A percentile compares a stretch with the other conserved stretches of the same genome.
Evolutionary conservation across 2,888 invertebrate genomes (phyloP).

Genomic region (Heteromurus nitidus): DNA sequence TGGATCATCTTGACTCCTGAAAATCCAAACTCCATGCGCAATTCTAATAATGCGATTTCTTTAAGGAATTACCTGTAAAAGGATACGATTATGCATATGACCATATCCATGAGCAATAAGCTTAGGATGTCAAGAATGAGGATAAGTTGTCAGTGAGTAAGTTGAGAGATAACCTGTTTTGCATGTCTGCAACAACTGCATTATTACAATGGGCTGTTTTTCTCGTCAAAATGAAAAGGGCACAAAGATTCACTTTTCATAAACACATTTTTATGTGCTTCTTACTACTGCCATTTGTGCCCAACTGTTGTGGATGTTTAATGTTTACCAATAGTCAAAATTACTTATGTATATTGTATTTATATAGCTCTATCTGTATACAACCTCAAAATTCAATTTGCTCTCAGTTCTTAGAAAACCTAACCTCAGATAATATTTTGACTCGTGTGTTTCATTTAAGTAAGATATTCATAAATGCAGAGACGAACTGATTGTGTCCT

Average conservation of each 20-base stretch:
- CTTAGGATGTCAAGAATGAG: slow-evolving; percentile 30
- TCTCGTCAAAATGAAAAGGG: neutral
- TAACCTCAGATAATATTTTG: slow-evolving; percentile 55
- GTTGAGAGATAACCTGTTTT: slow-evolving; percentile 39
- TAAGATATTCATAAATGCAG: slow-evolving; percentile 6
- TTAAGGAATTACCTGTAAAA: neutral
- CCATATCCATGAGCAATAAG: neutral
- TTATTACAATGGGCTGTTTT: too few relatives aligned
- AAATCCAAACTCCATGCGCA: neutral
- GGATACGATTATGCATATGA: neutral
- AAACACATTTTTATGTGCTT: too few relatives aligned
- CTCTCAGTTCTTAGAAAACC: slow-evolving; percentile 14
- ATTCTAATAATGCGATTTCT: neutral
- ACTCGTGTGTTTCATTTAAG: neutral
- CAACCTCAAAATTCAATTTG: slow-evolving; percentile 55
- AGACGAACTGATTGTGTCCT: slow-evolving; percentile 34
- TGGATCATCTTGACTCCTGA: neutral
- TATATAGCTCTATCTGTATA: slow-evolving; percentile 35
- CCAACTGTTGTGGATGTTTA: neutral
- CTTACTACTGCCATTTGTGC: slow-evolving; percentile 16
- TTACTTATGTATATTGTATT: slow-evolving; percentile 3
- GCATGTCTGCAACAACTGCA: neutral
- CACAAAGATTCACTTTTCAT: slow-evolving; percentile 55
- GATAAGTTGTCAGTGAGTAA: slow-evolving; percentile 26
- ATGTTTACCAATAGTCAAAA: too few relatives aligned